A percentile compares a stretch with the other conserved stretches of the same genome.
These are phyloP conservation scores for Drosophila punjabiensis DNA, from an alignment of 1,140 invertebrate genomes.

Conservation along the genomic window DNA sequence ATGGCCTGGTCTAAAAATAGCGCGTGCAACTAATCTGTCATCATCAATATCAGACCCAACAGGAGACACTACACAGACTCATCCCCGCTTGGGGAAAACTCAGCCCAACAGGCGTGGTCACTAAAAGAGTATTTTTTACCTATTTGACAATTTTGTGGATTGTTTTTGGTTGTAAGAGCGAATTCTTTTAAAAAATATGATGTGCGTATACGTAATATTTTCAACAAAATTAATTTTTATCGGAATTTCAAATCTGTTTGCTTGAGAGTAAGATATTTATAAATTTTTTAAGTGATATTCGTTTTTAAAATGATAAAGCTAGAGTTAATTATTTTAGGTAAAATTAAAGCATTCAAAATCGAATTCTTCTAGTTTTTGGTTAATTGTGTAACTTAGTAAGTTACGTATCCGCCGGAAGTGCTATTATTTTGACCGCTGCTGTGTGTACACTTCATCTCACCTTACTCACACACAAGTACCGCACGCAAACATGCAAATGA, in stretches of 20 bases:
- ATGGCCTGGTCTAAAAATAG: constrained; percentile 57
- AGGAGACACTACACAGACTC: constrained; percentile 8
- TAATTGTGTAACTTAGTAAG: background rate
- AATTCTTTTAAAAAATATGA: background rate
- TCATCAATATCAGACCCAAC: constrained; percentile 40
- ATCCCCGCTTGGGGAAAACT: background rate
- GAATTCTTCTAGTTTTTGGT: background rate
- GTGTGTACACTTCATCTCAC: constrained; percentile 24
- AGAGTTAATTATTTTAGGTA: background rate
- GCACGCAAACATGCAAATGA: constrained; percentile 48
- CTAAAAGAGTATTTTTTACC: background rate
- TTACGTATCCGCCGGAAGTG: background rate
- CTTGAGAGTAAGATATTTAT: background rate
- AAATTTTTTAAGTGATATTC: background rate
- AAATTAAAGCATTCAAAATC: background rate
- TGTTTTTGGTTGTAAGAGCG: background rate
- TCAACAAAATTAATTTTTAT: no score
- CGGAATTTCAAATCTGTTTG: background rate
- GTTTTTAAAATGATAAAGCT: no score
- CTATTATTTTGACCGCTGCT: constrained; percentile 15
- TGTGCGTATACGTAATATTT: background rate
- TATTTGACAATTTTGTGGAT: background rate
- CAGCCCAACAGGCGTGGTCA: constrained; percentile 4
- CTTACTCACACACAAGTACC: constrained; percentile 28
- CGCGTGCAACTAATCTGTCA: constrained; percentile 64